These are phyloP conservation scores for Drosophila paranaensis DNA, from an alignment of 2,888 invertebrate genomes.

Conservation along the genomic window DNA sequence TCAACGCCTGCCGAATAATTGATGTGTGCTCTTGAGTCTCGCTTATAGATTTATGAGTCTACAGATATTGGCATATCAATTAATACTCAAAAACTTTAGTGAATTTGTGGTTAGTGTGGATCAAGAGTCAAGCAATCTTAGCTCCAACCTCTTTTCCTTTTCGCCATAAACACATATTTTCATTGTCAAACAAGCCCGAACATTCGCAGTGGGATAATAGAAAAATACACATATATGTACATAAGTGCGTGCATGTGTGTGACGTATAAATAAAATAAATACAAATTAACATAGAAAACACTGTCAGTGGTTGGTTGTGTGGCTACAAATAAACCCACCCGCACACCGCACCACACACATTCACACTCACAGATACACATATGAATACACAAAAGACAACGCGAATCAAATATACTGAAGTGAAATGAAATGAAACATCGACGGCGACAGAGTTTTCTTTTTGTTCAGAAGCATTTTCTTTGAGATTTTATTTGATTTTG, in stretches of 20 bases:
- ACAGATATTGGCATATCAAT: conserved; percentile 65
- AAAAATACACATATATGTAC: neutral
- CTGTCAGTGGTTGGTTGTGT: conserved; percentile 8
- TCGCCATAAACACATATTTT: conserved; percentile 58
- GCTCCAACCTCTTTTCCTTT: conserved; percentile 18
- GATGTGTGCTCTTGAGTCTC: conserved; percentile 2
- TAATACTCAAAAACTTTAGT: conserved; percentile 65
- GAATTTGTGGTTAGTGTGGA: conserved; percentile 47
- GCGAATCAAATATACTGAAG: conserved; percentile 20
- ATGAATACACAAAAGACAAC: conserved; percentile 51
- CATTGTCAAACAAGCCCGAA: conserved; percentile 52
- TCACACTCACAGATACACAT: conserved; percentile 20
- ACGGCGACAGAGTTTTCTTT: conserved; percentile 25
- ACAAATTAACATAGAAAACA: conserved; percentile 77
- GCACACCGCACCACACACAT: neutral
- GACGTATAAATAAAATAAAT: conserved; percentile 74
- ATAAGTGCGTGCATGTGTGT: conserved; percentile 9
- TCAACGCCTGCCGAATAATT: conserved; percentile 30
- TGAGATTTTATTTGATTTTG: conserved; percentile 64
- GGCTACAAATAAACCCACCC: conserved; percentile 12
- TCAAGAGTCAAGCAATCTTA: neutral
- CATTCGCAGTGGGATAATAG: conserved; percentile 30
- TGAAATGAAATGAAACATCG: conserved; percentile 30
- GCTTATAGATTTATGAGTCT: conserved; percentile 59
- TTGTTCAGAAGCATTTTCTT: conserved; percentile 55